Evolutionary conservation across 2,797 vertebrate genomes (phyloP).

Genomic region (Vultur gryphus): DNA sequence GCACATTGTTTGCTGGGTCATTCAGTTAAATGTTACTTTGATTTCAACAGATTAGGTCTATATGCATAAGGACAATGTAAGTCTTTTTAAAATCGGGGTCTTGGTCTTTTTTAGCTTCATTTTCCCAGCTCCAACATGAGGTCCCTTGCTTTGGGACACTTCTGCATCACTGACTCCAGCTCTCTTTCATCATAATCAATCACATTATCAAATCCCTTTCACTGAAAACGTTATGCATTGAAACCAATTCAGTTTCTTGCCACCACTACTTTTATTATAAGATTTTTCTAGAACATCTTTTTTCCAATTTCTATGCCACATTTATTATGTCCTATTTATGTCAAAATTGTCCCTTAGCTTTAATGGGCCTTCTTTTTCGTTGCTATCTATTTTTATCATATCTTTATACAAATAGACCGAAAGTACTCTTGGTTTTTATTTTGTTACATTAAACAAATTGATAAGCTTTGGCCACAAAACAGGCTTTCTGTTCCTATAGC

Average conservation of each 20-base stretch:
- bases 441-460: neutral
- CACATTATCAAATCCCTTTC: neutral
- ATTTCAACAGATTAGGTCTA: neutral
- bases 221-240: neutral
- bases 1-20: neutral
- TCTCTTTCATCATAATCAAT: neutral
- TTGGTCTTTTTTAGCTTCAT: neutral
- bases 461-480: neutral
- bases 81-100: neutral
- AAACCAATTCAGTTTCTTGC: neutral
- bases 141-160: neutral
- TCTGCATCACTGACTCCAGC: neutral
- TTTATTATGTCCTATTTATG: neutral
- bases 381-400: neutral
- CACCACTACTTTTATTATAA: neutral
- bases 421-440: neutral
- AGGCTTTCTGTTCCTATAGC: neutral
- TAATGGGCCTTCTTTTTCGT: neutral
- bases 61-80: neutral
- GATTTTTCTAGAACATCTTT: neutral
- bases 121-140: neutral
- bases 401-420: neutral
- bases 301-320: neutral
- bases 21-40: neutral
- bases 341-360: neutral